Conservation (phyloP, 2,888 invertebrate genomes). For the Protonemura montana region DNA sequence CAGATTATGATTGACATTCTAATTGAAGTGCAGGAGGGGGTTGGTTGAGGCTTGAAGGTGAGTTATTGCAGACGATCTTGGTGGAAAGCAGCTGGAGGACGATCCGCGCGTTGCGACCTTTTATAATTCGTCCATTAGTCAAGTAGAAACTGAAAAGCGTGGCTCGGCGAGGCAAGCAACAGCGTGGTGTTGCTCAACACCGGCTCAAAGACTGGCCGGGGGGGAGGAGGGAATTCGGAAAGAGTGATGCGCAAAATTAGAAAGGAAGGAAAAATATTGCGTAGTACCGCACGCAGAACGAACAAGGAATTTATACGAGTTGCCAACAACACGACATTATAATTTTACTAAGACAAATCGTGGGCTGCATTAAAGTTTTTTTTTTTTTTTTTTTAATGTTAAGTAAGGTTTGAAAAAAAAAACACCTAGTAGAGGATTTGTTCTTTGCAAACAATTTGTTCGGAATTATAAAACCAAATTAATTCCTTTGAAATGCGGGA, state of each 20-base stretch:
- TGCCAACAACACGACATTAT: background rate
- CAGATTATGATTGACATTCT: constrained; percentile 37
- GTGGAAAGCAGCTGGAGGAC: constrained; percentile 27
- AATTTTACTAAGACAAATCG: background rate
- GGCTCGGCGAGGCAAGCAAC: background rate
- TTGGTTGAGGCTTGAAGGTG: constrained; percentile 30
- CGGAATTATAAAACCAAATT: too few species aligned
- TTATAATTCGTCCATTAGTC: constrained; percentile 45
- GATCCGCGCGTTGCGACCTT: constrained; percentile 39
- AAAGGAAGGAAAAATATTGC: constrained; percentile 8
- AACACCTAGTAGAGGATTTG: background rate
- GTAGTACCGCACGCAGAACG: background rate
- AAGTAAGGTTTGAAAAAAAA: background rate
- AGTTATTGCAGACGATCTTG: constrained; percentile 43
- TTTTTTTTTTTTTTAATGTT: too few species aligned
- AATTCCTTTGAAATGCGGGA: too few species aligned
- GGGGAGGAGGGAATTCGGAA: background rate
- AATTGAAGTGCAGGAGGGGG: constrained; percentile 19
- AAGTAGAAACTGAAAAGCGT: constrained; percentile 24
- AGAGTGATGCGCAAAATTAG: background rate
- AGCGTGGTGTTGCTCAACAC: background rate
- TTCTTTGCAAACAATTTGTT: too few species aligned
- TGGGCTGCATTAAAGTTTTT: background rate
- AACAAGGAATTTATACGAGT: constrained; percentile 13
- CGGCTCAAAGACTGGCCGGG: background rate